phyloP scores from a whole-genome alignment of 2,888 invertebrate species.

The Eudemis profundana region DNA sequence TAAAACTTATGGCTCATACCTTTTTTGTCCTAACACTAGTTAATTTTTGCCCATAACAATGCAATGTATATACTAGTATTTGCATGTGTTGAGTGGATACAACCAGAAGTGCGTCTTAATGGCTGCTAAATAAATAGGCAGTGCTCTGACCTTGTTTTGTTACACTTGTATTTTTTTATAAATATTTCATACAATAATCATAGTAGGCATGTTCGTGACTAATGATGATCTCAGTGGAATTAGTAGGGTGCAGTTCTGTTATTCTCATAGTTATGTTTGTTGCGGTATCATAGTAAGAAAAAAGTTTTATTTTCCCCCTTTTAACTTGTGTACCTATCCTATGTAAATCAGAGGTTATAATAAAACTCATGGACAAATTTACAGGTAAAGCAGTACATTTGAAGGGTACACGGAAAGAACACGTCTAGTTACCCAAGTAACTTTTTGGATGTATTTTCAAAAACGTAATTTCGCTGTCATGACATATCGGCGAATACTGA shows the following conservation, averaged over 20 bases:
- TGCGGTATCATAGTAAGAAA: neutral
- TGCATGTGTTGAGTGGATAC: neutral
- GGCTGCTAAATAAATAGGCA: constrained; percentile 5
- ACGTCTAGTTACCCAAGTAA: too few species aligned
- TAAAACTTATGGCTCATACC: too few species aligned
- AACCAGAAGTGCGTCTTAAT: neutral
- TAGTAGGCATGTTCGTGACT: neutral
- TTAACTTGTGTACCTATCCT: too few species aligned
- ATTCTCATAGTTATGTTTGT: neutral
- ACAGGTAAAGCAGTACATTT: too few species aligned
- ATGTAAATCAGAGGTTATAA: too few species aligned
- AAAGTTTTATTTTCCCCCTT: too few species aligned
- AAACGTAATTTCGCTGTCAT: too few species aligned
- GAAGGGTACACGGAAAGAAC: too few species aligned
- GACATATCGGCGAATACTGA: too few species aligned
- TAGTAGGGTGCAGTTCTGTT: neutral
- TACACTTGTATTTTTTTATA: constrained; percentile 3
- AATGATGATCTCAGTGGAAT: neutral
- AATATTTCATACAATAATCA: neutral
- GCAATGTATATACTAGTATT: neutral
- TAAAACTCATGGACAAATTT: too few species aligned
- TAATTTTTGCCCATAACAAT: neutral
- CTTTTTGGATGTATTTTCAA: too few species aligned
- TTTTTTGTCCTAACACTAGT: too few species aligned
- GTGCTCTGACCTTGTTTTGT: constrained; percentile 5